Conservation (phyloP, 2,113 vertebrate species). For the Setophaga kirtlandii region DNA sequence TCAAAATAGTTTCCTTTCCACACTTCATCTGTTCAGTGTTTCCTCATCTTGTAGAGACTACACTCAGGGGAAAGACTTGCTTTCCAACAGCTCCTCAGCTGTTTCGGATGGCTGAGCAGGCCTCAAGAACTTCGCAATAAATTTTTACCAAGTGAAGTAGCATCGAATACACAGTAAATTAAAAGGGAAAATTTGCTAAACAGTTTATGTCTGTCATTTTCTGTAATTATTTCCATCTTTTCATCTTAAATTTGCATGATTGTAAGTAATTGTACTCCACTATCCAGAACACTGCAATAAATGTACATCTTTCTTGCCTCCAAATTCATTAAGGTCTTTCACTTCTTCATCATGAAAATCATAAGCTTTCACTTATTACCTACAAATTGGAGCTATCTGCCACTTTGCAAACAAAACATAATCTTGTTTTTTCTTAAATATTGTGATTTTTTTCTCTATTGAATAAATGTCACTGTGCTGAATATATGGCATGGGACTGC, state of each 20-base stretch:
- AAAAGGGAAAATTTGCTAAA: not conserved
- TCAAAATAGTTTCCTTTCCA: slow-evolving; percentile 46
- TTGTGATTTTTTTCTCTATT: not conserved
- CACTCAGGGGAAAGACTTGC: not conserved
- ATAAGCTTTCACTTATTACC: not conserved
- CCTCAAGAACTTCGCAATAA: not conserved
- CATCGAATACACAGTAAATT: not conserved
- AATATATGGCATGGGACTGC: not conserved
- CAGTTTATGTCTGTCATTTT: not conserved
- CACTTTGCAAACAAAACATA: not conserved
- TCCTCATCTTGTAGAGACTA: not conserved
- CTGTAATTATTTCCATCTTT: not conserved
- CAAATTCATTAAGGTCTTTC: not conserved
- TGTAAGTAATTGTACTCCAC: not conserved
- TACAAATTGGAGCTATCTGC: not conserved
- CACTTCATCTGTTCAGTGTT: not conserved
- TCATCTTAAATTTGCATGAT: not conserved
- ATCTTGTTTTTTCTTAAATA: not conserved
- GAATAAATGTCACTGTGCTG: not conserved
- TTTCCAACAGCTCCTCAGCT: not conserved
- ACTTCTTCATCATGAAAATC: not conserved
- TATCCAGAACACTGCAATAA: not conserved
- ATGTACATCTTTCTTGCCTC: not conserved
- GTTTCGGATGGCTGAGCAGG: not conserved
- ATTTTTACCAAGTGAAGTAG: not conserved